A percentile compares a stretch with the other conserved stretches of the same genome.
Evolutionary conservation across 2,797 vertebrate genomes (phyloP).

Genomic region (Eleutherodactylus coqui): DNA sequence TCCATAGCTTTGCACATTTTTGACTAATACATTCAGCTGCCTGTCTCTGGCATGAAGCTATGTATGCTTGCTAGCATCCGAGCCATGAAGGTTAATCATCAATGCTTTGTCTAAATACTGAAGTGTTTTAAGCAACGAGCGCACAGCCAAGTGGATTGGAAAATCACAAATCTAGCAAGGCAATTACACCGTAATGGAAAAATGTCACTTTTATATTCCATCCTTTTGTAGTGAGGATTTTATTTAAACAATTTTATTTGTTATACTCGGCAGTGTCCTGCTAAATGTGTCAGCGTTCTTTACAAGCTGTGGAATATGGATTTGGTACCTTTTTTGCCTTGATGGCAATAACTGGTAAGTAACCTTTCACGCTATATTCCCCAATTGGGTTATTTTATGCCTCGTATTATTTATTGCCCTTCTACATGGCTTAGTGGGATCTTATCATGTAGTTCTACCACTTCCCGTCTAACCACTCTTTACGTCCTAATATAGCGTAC

Average conservation of each 20-base stretch:
- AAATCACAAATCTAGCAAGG: constrained; percentile 21
- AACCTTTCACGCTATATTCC: no score
- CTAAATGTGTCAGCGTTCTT: not conserved
- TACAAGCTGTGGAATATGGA: not conserved
- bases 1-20: not conserved
- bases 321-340: not conserved
- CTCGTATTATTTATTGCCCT: no score
- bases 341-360: not conserved
- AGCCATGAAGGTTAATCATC: constrained; percentile 46
- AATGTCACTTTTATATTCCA: not conserved
- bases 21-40: constrained; percentile 4
- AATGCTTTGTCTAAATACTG: constrained; percentile 22
- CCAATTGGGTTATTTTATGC: no score
- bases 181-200: constrained; percentile 22
- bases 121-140: constrained; percentile 11
- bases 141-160: constrained; percentile 7
- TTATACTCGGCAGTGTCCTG: not conserved
- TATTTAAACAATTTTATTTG: not conserved
- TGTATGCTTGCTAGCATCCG: not conserved
- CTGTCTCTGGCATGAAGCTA: not conserved
- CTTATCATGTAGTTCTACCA: no score
- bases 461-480: no score
- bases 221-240: not conserved
- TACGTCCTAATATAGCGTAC: no score
- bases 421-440: no score